A percentile compares a stretch with the other conserved stretches of the same genome.
phyloP scores from a whole-genome alignment of 2,888 invertebrate genomes.

The Andrena flavipes region DNA sequence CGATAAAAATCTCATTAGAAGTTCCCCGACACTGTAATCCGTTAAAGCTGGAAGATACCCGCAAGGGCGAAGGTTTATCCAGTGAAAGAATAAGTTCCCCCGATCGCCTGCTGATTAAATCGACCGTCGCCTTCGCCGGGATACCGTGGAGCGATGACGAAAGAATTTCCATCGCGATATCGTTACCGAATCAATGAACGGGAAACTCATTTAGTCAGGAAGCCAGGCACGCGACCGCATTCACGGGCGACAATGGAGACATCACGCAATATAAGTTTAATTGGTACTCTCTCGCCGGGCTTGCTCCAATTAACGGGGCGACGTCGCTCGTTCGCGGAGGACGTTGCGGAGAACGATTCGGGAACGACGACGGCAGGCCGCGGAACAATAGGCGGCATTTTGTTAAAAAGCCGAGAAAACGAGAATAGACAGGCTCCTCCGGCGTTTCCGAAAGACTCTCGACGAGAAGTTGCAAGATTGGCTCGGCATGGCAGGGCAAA shows the following conservation, averaged over 20 bases:
- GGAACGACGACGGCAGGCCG: not conserved
- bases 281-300: conserved; percentile 55
- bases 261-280: conserved; percentile 62
- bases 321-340: conserved; percentile 40
- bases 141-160: not conserved
- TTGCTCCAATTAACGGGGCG: conserved; percentile 55
- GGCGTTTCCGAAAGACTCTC: conserved; percentile 48
- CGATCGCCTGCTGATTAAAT: not conserved
- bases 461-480: conserved; percentile 26
- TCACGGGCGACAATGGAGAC: conserved; percentile 55
- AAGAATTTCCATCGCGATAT: conserved; percentile 6
- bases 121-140: not conserved
- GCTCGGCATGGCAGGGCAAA: conserved; percentile 21
- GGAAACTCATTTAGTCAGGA: conserved; percentile 48
- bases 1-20: conserved; percentile 13
- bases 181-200: conserved; percentile 49
- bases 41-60: not conserved
- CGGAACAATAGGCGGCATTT: conserved; percentile 41
- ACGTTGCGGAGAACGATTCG: not conserved
- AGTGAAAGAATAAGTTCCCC: not conserved
- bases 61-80: conserved; percentile 5
- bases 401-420: conserved; percentile 32
- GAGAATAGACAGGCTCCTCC: conserved; percentile 14
- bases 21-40: not conserved
- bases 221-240: conserved; percentile 46